Base-by-base conservation (phyloP, 2,888 invertebrate species). In the Octodonta nipae region DNA sequence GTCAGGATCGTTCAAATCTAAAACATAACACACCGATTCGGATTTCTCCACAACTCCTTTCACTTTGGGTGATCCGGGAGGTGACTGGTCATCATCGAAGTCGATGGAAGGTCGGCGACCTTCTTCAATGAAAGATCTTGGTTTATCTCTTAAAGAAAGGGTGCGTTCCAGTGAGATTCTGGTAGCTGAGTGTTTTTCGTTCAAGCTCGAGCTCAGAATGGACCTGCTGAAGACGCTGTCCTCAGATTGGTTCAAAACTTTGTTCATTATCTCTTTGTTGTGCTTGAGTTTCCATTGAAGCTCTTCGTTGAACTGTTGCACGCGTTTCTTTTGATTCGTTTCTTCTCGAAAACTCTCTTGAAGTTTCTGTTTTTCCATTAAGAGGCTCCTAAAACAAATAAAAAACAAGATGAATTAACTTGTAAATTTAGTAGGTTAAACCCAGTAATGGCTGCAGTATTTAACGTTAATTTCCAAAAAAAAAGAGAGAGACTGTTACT, bases 221-320 rank as follows among this genome's bases (percentile, higher is more conserved):
- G 40, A 39, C 20, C 49, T 38, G 35, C 50, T 56, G 32, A 58
- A 53, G 2, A 30, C 43, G 5, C 41, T 33, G 12, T 47, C 49
- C 30, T 47, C 46, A 15, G 56, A 50, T 25, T 60, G 55, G 40
- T 64, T 63, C 7, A 59, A 44, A 3, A 65, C 56, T 30, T 60
- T 61, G 16, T 51, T 58, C 11, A 70, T 66, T 26, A 83, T 79
- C 61, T 84, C 80, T 34, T 78, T 78, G 56, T 82, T 84, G 57
- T 86, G 84, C 50, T 81, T 71, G 35, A 91, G 68, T 53, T 82
- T 82, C 75, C 86, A 92, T 49, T 83, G 73, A 2, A 91, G 68
- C 60, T 89, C 86, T 62, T 92, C 92, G 54, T 88, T 89, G 54
- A 83, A 75, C 52, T 83, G 80, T 1, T 75, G 73, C 28, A 88